Evolutionary conservation across 2,113 vertebrate genomes (phyloP).

Genomic region (Amblyornis subalaris): DNA sequence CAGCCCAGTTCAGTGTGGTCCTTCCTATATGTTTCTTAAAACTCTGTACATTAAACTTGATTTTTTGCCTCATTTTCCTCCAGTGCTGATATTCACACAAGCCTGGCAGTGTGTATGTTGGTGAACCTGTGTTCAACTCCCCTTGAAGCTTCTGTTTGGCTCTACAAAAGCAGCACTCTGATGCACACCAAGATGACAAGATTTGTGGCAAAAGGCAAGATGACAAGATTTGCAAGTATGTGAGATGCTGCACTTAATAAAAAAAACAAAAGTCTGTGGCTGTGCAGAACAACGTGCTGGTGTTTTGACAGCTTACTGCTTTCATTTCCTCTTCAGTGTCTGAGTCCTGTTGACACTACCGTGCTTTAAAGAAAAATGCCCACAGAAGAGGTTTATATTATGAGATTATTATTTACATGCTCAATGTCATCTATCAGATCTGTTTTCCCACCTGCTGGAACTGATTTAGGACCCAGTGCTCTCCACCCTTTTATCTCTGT

Average conservation of each 20-base stretch:
- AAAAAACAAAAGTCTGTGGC: not conserved
- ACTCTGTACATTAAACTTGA: not conserved
- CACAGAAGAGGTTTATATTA: not conserved
- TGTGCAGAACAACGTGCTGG: not conserved
- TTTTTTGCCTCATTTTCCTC: not conserved
- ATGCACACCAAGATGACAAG: not conserved
- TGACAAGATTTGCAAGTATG: not conserved
- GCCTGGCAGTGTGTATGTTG: conserved; percentile 64
- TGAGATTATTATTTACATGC: not conserved
- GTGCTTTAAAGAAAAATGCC: not conserved
- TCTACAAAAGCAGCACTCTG: not conserved
- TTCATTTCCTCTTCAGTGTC: conserved; percentile 25
- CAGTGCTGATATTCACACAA: conserved; percentile 80
- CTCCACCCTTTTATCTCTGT: not conserved
- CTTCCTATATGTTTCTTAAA: not conserved
- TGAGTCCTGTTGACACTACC: not conserved
- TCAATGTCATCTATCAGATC: not conserved
- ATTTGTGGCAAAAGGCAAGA: not conserved
- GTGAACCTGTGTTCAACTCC: conserved; percentile 62
- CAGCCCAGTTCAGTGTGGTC: not conserved
- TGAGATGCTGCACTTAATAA: conserved; percentile 11
- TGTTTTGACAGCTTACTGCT: conserved; percentile 9
- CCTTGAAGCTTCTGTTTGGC: not conserved
- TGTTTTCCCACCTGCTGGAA: not conserved
- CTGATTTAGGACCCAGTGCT: not conserved